These are phyloP conservation scores for Octopus sinensis DNA, from an alignment of 1,140 invertebrate genomes.

Conservation along the genomic window DNA sequence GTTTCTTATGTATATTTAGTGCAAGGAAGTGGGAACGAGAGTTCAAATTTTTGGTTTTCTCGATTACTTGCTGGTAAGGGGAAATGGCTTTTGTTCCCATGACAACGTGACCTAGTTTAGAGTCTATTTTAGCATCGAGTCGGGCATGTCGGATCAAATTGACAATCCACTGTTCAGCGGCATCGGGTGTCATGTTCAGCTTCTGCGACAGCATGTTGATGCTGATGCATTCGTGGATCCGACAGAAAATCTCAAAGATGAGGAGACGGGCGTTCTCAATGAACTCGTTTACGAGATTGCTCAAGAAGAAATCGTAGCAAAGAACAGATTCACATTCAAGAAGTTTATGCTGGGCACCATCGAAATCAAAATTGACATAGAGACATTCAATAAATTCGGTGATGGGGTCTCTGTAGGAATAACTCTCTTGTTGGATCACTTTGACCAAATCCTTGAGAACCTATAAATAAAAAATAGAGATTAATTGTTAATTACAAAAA, in stretches of 20 bases:
- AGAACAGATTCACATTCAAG: constrained; percentile 92
- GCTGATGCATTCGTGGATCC: constrained; percentile 50
- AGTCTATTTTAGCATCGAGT: constrained; percentile 98
- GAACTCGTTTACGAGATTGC: constrained; percentile 92
- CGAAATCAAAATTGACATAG: constrained; percentile 99
- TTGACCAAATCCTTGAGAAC: constrained; percentile 97
- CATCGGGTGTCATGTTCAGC: constrained; percentile 94
- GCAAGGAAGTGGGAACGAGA: constrained; percentile 63
- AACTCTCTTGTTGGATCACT: constrained; percentile 98
- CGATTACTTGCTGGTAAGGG: constrained; percentile 97
- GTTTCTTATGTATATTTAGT: constrained; percentile 64
- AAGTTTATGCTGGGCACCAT: constrained; percentile 93
- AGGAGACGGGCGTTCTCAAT: constrained; percentile 98
- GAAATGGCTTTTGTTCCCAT: constrained; percentile 97
- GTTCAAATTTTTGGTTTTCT: constrained; percentile 90
- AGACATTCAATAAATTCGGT: constrained; percentile 98
- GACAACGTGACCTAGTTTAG: constrained; percentile 95
- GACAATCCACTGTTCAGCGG: constrained; percentile 99
- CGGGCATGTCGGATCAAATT: constrained; percentile 96
- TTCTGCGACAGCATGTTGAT: constrained; percentile 94
- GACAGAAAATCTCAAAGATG: constrained; percentile 99
- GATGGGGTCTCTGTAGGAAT: constrained; percentile 97
- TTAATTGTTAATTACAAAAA: too few species aligned
- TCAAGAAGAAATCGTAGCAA: constrained; percentile 95
- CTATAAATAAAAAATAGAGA: background rate